These are phyloP conservation scores for Argyra leucocephala DNA, from an alignment of 2,888 invertebrate species.

Conservation along the genomic window DNA sequence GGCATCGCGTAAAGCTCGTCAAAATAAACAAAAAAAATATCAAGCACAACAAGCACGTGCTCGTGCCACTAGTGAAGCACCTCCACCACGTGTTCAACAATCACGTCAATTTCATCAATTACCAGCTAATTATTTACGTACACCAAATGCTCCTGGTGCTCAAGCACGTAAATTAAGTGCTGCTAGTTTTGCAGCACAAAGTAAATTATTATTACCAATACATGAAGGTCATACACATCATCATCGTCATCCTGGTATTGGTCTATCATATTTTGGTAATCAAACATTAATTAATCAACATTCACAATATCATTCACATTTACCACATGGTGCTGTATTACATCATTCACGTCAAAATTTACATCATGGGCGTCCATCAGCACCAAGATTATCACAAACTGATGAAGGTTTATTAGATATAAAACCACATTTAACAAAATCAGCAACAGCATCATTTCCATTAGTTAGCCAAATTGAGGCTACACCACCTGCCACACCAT, in stretches of 20 bases:
- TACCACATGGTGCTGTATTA: constrained; percentile 23
- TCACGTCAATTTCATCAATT: constrained; percentile 51
- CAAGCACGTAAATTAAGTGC: constrained; percentile 41
- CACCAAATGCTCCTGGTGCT: constrained; percentile 35
- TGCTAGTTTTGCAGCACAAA: constrained; percentile 41
- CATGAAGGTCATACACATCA: constrained; percentile 36
- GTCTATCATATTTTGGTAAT: constrained; percentile 2
- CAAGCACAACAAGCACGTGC: constrained; percentile 39
- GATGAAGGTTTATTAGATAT: constrained; percentile 38
- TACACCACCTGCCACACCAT: constrained; percentile 36
- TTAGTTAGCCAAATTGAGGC: constrained; percentile 40
- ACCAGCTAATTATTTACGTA: constrained; percentile 43
- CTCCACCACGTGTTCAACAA: constrained; percentile 32
- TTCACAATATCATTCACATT: constrained; percentile 12
- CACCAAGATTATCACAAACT: constrained; percentile 36
- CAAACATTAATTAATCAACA: constrained; percentile 13
- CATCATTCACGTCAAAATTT: constrained; percentile 24
- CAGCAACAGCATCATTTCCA: constrained; percentile 42
- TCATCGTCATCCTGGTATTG: constrained; percentile 24
- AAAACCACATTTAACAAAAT: constrained; percentile 38
- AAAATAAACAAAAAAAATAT: constrained; percentile 50
- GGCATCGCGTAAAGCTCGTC: constrained; percentile 70
- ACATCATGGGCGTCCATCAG: constrained; percentile 34
- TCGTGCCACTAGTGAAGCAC: constrained; percentile 28
- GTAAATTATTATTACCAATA: constrained; percentile 43